Conservation (phyloP, 2,888 invertebrate genomes). For the Odontomyia ornata region DNA sequence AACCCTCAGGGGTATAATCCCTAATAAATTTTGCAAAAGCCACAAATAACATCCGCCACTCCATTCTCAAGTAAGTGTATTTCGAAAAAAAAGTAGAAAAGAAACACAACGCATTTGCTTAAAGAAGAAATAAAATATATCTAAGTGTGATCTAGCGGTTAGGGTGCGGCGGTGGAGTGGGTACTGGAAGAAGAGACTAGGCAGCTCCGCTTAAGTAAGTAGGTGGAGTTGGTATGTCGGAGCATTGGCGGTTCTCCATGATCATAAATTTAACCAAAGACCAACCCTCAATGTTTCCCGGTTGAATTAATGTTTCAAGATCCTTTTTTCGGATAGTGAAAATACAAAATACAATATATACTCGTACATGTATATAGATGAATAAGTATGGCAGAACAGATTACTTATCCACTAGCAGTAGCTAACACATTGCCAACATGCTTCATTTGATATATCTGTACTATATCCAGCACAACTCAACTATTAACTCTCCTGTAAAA, state of each 20-base stretch:
- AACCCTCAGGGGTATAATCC: neutral
- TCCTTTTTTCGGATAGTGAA: slow-evolving; percentile 33
- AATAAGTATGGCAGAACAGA: neutral
- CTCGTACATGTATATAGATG: neutral
- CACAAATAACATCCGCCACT: neutral
- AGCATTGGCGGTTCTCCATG: slow-evolving; percentile 20
- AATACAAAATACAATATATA: slow-evolving; percentile 40
- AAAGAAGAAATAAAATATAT: slow-evolving; percentile 31
- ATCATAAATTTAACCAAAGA: slow-evolving; percentile 38
- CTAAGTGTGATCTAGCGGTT: too few relatives aligned
- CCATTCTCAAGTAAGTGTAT: neutral
- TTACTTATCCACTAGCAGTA: neutral
- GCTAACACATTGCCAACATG: neutral
- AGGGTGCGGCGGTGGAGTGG: too few relatives aligned
- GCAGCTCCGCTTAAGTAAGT: slow-evolving; percentile 28
- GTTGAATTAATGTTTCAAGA: slow-evolving; percentile 31
- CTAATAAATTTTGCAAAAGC: neutral
- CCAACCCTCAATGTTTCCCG: slow-evolving; percentile 38
- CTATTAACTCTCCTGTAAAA: slow-evolving; percentile 43
- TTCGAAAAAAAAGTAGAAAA: neutral
- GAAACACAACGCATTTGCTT: slow-evolving; percentile 21
- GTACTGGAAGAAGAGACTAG: neutral
- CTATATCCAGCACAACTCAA: slow-evolving; percentile 23
- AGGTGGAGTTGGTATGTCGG: slow-evolving; percentile 27
- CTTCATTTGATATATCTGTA: neutral